Evolutionary conservation across 2,113 vertebrate species (phyloP).

Genomic region (Felis chaus): DNA sequence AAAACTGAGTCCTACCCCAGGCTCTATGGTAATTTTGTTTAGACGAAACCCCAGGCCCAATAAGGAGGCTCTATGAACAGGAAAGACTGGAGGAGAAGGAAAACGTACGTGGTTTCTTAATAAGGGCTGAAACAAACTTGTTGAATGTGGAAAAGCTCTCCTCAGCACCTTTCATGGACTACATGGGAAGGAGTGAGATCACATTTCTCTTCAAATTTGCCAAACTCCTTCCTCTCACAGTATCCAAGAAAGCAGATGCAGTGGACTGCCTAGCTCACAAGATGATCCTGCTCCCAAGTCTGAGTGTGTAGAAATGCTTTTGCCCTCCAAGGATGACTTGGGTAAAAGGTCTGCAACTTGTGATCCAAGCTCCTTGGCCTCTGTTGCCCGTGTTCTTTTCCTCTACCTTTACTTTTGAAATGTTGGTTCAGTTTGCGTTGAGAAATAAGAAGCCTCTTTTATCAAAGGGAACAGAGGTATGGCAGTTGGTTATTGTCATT

Average conservation of each 20-base stretch:
- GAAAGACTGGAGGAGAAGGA: not conserved
- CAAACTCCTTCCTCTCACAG: not conserved
- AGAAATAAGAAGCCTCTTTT: not conserved
- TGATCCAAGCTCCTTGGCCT: not conserved
- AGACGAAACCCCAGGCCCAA: not conserved
- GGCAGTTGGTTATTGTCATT: not conserved
- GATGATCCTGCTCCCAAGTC: not conserved
- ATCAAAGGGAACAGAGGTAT: not conserved
- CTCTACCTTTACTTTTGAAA: not conserved
- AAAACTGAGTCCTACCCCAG: not conserved
- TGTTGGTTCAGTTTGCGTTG: not conserved
- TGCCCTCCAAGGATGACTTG: not conserved
- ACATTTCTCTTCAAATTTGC: not conserved
- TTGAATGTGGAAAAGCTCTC: not conserved
- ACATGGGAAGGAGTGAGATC: conserved; percentile 24
- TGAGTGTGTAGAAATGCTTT: not conserved
- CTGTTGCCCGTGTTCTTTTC: not conserved
- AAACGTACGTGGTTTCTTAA: not conserved
- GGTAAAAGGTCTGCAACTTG: not conserved
- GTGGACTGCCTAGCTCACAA: not conserved
- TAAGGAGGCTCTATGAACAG: not conserved
- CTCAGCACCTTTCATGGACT: not conserved
- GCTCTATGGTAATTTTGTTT: conserved; percentile 33
- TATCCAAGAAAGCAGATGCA: not conserved
- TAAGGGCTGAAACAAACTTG: not conserved